Base-by-base conservation (phyloP, 1,140 invertebrate genomes). In the Semibalanus balanoides region DNA sequence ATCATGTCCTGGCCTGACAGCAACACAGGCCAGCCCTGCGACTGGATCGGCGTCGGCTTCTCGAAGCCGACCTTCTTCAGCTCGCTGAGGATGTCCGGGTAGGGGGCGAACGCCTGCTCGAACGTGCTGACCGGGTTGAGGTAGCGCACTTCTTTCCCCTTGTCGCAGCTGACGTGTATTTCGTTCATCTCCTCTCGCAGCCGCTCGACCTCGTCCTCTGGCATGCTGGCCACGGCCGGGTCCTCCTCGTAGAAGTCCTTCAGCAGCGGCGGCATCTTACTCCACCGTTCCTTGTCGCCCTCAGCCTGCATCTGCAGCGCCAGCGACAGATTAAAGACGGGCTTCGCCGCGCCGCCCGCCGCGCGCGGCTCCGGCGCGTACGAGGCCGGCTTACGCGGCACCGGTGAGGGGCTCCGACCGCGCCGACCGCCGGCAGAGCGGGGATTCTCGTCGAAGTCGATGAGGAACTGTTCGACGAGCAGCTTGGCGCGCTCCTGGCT, bases 171-270 rank as follows among this genome's bases (percentile, higher is more conserved):
- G 31, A 80, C 78, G 64, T 78, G 75, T 69, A 79, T 76, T 3
- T 76, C 72, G n/a, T 79, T 77, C 31, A 78, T 64, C 64, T 78
- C 77, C 73, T 30, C 51, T 7, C 83, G 80, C 79, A 92, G 89
- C 74, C 84, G 78, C 9, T 84, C 83, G 0, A 91, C 91, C 80
- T 93, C 85, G 27, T 85, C 83, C 0, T 83, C 76, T 35, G 86
- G 81, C 86, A 95, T 89, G 29, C 86, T 86, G 29, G 88, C 83
- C 3, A 96, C 87, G 78, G 85, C 84, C 0, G 88, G 88, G 81
- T 91, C 87, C 86, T 96, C 94, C 79, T 87, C 83, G 80, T 97
- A 97, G 81, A 97, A 95, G 80, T 94, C 84, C 83, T 96, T 96
- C 3, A 87, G 85, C 27, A 96, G 86, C 3, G 86, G 83, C 0